Base-by-base conservation (phyloP, 30 jellyfish, hydroid and myxozoan species). In the Hydractinia echinata region DNA sequence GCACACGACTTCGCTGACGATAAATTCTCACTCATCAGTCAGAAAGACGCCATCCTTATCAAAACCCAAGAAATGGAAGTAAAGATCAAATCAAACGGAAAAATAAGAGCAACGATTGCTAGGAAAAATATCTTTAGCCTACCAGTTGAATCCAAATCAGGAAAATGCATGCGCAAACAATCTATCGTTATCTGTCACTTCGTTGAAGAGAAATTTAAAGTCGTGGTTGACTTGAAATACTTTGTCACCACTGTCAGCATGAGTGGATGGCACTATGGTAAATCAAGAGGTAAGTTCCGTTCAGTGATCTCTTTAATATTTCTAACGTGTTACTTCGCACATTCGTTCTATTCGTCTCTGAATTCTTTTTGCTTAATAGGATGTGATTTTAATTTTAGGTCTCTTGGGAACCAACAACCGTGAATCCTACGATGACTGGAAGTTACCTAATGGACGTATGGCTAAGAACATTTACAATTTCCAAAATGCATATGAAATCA, bases 351-450 rank as follows among this genome's bases (percentile, higher is more conserved):
- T 30, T 30, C 44, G 44, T 30, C 44, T 30, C 44, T 30, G 44
- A 30, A 30, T 30, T 30, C 44, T 30, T 30, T n/a, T 60, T 60
- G 20, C 19, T 60, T 13, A 60, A 60, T 14, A 60, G 20, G 70
- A 13, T 1, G 18, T 77, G 7, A 53, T 79, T 78, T 67, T 70
- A 55, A 49, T 76, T 76, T 1, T 50, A 93, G 99, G 99, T 5
- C 71, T 94, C 44, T 94, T 94, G 54, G 99, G 99, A 79, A 94
- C 96, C 30, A 83, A 84, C 95, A 94, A 94, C 92, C 81, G 88
- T 85, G 99, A 94, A 54, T 50, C 67, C 2, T 94, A 73, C 84
- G 99, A 94, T 64, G 99, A 94, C 58, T 81, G 85, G 85, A 94
- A 76, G 58, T 74, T 81, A 21, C 97, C 99, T 21, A 73, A 70